Evolutionary conservation across 1,140 invertebrate genomes (phyloP).

Genomic region (Aphaenogaster rudis): DNA sequence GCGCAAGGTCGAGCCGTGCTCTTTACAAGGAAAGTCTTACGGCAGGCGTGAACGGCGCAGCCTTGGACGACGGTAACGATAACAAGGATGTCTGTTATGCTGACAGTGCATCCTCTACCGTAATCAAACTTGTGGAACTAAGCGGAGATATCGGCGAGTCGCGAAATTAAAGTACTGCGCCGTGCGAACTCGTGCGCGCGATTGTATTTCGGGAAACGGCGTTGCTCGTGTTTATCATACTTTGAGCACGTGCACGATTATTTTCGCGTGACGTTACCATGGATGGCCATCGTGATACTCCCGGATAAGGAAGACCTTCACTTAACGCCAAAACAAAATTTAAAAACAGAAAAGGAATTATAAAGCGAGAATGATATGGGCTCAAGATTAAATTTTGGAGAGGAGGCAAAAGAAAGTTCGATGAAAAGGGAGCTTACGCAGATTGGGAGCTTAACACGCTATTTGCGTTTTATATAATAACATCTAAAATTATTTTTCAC

Average conservation of each 20-base stretch:
- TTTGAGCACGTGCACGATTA: slow-evolving; percentile 45
- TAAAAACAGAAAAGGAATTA: background rate
- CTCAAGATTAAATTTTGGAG: background rate
- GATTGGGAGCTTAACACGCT: background rate
- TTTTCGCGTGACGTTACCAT: slow-evolving; percentile 23
- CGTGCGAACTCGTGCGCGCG: slow-evolving; percentile 39
- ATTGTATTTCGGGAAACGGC: slow-evolving; percentile 61
- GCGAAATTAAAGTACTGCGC: slow-evolving; percentile 68
- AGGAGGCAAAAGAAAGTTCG: background rate
- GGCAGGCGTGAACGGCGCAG: slow-evolving; percentile 61
- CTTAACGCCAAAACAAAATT: background rate
- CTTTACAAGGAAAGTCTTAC: slow-evolving; percentile 13
- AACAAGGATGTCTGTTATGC: slow-evolving; percentile 84
- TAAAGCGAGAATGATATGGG: background rate
- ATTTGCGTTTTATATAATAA: background rate
- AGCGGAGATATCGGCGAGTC: slow-evolving; percentile 56
- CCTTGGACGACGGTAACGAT: slow-evolving; percentile 78
- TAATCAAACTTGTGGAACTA: slow-evolving; percentile 71
- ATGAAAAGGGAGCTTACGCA: background rate
- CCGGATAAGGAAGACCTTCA: slow-evolving; percentile 2
- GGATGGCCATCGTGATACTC: background rate
- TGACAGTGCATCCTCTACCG: slow-evolving; percentile 77
- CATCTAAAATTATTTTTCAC: background rate
- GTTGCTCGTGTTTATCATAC: slow-evolving; percentile 54
- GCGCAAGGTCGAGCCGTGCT: slow-evolving; percentile 20